Evolutionary conservation across 2,888 invertebrate genomes (phyloP).

Genomic region (Acleris cristana): DNA sequence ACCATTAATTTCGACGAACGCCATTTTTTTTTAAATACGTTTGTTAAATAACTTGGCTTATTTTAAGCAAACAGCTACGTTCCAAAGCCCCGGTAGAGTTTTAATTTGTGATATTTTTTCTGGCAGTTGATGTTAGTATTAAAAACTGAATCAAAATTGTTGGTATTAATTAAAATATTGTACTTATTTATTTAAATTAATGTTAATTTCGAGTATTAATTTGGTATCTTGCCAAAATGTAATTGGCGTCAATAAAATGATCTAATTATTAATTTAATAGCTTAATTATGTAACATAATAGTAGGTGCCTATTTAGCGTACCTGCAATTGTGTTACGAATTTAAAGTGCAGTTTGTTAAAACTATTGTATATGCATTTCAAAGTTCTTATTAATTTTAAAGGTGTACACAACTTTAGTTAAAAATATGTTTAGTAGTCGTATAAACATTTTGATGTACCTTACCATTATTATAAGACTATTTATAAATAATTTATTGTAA

Average conservation of each 20-base stretch:
- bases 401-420: background rate
- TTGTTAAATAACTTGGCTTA: constrained; percentile 13
- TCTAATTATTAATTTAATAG: background rate
- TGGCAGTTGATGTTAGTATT: background rate
- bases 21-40: background rate
- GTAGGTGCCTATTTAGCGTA: too few species aligned
- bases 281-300: too few species aligned
- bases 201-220: background rate
- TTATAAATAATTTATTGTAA: constrained; percentile 24
- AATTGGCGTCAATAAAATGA: background rate
- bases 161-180: constrained; percentile 46
- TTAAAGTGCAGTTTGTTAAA: too few species aligned
- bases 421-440: background rate
- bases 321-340: too few species aligned
- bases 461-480: constrained; percentile 15
- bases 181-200: constrained; percentile 2
- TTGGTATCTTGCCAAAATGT: background rate
- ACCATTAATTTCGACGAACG: too few species aligned
- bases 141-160: constrained; percentile 35
- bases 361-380: background rate
- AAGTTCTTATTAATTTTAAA: background rate
- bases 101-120: constrained; percentile 37
- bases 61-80: constrained; percentile 55
- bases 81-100: constrained; percentile 62
- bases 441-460: constrained; percentile 13